Percentiles rank a stretch among this genome's conserved stretches.
phyloP scores from a whole-genome alignment of 2,888 invertebrate species.

The Lysandra coridon region DNA sequence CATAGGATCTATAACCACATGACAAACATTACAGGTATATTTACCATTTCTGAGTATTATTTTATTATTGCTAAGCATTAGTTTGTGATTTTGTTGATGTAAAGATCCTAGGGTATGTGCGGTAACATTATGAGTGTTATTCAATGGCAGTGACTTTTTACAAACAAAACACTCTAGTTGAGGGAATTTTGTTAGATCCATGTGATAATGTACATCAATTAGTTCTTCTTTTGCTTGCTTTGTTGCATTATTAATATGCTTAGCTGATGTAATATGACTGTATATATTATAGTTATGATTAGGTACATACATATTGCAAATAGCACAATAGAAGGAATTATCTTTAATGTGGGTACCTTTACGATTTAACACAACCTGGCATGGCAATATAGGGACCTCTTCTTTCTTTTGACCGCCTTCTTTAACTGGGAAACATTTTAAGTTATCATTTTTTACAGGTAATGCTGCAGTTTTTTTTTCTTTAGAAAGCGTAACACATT shows the following conservation, averaged over 20 bases:
- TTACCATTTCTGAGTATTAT: neutral
- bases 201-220: neutral
- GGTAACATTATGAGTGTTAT: neutral
- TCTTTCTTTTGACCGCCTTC: neutral
- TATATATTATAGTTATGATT: constrained; percentile 10
- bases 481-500: neutral
- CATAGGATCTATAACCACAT: neutral
- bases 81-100: neutral
- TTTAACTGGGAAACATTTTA: neutral
- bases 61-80: neutral
- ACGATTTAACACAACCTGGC: neutral
- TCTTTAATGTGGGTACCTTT: neutral
- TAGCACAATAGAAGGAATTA: constrained; percentile 21
- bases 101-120: neutral
- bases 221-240: neutral
- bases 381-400: neutral
- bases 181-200: constrained; percentile 12
- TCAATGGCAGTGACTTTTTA: neutral
- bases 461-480: neutral
- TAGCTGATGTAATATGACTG: neutral
- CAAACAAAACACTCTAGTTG: neutral
- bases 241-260: neutral
- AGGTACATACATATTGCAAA: constrained; percentile 29
- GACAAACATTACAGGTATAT: neutral
- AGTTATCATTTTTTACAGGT: neutral